Base-by-base conservation (phyloP, 2,113 vertebrate species). In the Raphicerus campestris region DNA sequence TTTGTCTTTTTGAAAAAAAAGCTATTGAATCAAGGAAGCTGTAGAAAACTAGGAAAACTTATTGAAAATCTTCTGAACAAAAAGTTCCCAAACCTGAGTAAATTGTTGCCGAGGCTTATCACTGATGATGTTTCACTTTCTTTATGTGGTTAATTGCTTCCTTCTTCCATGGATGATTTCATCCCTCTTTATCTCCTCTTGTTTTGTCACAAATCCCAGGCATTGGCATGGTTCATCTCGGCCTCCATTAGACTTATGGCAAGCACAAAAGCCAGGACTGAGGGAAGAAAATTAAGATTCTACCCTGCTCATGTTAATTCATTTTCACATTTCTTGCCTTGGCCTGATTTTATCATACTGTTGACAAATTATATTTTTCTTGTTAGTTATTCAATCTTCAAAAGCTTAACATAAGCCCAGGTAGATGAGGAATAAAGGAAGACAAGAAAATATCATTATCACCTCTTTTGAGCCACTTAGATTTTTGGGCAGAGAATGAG, bases 101-200 rank as follows among this genome's bases (percentile, higher is more conserved):
- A 96, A 96, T 87, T 95, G 63, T 63, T 87, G 30, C 70, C 2
- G 10, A 83, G 56, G 24, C n/a, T 96, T 82, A 58, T 91, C 89
- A 47, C 16, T 81, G 93, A 88, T 47, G 89, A 92, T 75, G 80
- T 32, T 56, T 89, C 28, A 35, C 80, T 93, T 55, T 95, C 82
- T 95, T 91, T 81, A 80, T 70, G 88, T 90, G 75, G 87, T 51
- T 96, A 92, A 96, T 90, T 92, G 90, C 81, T 97, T 96, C 85
- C 88, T 93, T 80, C 85, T 63, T 87, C 66, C 58, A n/a, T 16
- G 35, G 75, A 90, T 70, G 94, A 95, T n/a, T 61, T 61, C 66
- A n/a, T 70, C n/a, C 26, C 47, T 10, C 73, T 87, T 81, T 58
- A 81, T 92, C 63, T 85, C n/a, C 45, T 83, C 66, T 81, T 86